phyloP scores from a whole-genome alignment of 2,797 vertebrate species.

The Micropoecilia bifurca region DNA sequence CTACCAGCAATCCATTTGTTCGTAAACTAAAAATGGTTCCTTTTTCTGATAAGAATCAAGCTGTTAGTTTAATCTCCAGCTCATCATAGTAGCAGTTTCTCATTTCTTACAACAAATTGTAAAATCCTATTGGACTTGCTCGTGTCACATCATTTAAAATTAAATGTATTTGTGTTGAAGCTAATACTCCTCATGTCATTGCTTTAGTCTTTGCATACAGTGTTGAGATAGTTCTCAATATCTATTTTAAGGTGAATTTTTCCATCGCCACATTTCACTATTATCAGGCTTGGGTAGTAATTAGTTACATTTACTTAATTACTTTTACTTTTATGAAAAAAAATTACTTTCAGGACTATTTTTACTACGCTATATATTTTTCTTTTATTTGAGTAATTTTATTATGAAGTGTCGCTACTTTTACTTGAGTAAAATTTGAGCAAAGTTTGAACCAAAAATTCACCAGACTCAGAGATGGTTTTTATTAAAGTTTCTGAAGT shows the following conservation, averaged over 20 bases:
- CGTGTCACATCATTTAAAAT: not conserved
- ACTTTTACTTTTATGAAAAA: too few species aligned
- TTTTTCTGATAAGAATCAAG: not conserved
- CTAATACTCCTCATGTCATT: not conserved
- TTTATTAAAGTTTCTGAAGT: too few species aligned
- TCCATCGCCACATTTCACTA: too few species aligned
- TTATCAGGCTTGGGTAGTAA: too few species aligned
- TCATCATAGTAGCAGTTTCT: not conserved
- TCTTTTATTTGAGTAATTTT: too few species aligned
- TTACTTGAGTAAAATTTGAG: too few species aligned
- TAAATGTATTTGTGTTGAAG: not conserved
- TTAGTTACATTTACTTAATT: too few species aligned
- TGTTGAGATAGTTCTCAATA: not conserved
- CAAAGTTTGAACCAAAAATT: too few species aligned
- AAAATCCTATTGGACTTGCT: not conserved
- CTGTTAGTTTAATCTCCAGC: not conserved
- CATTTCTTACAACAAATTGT: not conserved
- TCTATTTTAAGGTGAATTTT: not conserved
- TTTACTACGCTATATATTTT: too few species aligned
- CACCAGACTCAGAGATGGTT: too few species aligned
- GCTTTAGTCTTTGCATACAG: not conserved
- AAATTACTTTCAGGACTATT: too few species aligned
- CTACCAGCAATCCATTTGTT: not conserved
- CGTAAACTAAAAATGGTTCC: not conserved
- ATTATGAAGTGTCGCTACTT: too few species aligned